Conservation (phyloP, 2,113 vertebrate species). For the Carassius carassius region DNA sequence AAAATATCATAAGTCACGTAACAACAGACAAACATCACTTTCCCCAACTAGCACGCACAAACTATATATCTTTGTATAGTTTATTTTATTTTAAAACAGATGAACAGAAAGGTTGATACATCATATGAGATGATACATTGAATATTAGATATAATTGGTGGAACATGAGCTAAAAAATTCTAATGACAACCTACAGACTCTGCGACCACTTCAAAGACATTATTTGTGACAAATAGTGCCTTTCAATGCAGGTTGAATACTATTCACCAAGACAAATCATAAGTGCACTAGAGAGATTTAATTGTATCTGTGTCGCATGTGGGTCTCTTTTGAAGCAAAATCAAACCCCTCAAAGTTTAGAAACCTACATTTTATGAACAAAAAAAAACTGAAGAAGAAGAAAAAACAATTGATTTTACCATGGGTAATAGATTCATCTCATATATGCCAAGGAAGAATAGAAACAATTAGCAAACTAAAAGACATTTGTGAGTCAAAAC, state of each 20-base stretch:
- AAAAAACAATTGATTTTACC: constrained; percentile 1
- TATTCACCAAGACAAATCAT: constrained; percentile 67
- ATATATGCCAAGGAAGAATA: constrained; percentile 2
- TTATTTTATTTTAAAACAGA: constrained; percentile 76
- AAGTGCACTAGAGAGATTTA: constrained; percentile 53
- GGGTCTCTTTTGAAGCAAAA: constrained; percentile 41
- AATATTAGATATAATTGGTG: constrained; percentile 71
- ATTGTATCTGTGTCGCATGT: not conserved
- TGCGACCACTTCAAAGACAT: constrained; percentile 36
- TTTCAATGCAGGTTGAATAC: constrained; percentile 66
- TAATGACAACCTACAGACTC: constrained; percentile 58
- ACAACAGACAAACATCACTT: not conserved
- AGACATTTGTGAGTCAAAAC: constrained; percentile 50
- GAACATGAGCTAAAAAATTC: constrained; percentile 65
- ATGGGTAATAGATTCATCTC: not conserved
- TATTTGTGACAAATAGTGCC: constrained; percentile 61
- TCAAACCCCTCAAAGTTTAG: constrained; percentile 42
- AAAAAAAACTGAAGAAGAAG: not conserved
- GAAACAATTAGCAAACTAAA: constrained; percentile 44
- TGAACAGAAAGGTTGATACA: constrained; percentile 67
- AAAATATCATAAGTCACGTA: not conserved
- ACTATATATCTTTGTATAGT: constrained; percentile 57
- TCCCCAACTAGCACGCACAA: not conserved
- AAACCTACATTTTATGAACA: constrained; percentile 33
- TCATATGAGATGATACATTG: constrained; percentile 73